Percentiles rank a stretch among this genome's conserved stretches.
Conservation (phyloP, 2,888 invertebrate species). For the Leptinotarsa haldemani region DNA sequence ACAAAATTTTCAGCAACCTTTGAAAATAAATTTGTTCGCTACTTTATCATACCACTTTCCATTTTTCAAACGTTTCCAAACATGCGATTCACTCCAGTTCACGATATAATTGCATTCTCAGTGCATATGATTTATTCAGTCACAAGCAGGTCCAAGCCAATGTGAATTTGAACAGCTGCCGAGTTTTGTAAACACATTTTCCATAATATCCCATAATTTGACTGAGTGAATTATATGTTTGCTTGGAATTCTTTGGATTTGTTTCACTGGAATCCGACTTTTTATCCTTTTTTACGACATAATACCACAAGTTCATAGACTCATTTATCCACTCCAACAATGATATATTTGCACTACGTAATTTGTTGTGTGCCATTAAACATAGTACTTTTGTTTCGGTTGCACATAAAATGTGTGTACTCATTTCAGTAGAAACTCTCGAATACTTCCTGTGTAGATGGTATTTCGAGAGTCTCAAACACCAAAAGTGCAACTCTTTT, state of each 20-base stretch:
- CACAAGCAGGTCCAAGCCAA: background rate
- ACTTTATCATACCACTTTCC: too few species aligned
- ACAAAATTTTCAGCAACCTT: too few species aligned
- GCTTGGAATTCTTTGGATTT: background rate
- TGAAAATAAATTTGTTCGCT: too few species aligned
- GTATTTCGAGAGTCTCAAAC: too few species aligned
- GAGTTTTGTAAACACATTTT: background rate
- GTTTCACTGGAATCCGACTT: background rate
- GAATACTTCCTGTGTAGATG: too few species aligned
- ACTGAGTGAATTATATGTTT: background rate
- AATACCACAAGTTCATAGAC: background rate
- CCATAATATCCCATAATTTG: background rate
- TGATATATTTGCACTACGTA: background rate
- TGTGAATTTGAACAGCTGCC: conserved; percentile 4
- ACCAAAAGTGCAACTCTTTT: too few species aligned
- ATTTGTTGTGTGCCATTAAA: too few species aligned
- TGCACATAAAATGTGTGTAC: too few species aligned
- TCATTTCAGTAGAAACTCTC: too few species aligned
- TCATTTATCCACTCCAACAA: background rate
- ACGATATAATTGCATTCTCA: background rate
- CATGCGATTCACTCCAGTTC: background rate
- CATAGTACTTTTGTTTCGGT: too few species aligned
- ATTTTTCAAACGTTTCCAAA: too few species aligned
- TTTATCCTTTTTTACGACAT: background rate
- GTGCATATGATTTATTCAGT: conserved; percentile 7